These are phyloP conservation scores for Phyllopteryx taeniolatus DNA, from an alignment of 2,113 vertebrate species.

Conservation along the genomic window DNA sequence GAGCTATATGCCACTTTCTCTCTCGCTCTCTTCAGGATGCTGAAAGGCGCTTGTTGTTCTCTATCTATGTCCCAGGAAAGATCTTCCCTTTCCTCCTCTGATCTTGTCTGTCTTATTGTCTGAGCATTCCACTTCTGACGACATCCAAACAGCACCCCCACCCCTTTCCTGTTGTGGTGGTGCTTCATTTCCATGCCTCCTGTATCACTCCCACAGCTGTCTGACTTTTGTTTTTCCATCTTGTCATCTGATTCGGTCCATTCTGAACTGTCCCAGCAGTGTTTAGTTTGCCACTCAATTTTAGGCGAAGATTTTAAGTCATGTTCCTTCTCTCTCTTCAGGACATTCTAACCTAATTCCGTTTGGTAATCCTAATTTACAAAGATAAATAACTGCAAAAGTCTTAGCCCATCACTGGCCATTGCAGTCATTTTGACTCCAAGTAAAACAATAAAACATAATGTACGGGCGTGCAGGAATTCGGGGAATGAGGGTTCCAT, in stretches of 20 bases:
- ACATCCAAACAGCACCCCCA: neutral
- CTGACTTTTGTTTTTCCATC: neutral
- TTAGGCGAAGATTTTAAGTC: too few relatives aligned
- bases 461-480: too few relatives aligned
- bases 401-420: too few relatives aligned
- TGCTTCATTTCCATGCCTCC: slow-evolving; percentile 12
- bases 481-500: too few relatives aligned
- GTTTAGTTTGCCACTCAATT: slow-evolving; percentile 10
- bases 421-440: too few relatives aligned
- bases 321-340: too few relatives aligned
- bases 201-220: neutral
- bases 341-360: too few relatives aligned
- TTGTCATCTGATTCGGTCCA: neutral
- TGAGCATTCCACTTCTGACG: slow-evolving; percentile 20
- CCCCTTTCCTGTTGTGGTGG: neutral
- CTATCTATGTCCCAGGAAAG: slow-evolving; percentile 14
- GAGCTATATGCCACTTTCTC: neutral
- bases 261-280: slow-evolving; percentile 8
- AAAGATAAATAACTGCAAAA: too few relatives aligned
- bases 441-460: too few relatives aligned
- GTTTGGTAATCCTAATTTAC: too few relatives aligned
- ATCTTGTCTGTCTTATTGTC: slow-evolving; percentile 34
- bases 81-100: slow-evolving; percentile 27
- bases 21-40: slow-evolving; percentile 7
- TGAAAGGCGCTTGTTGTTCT: slow-evolving; percentile 40